Evolutionary conservation across 2,797 vertebrate genomes (phyloP), one percentile per base, ranked within the genome.

Genomic region (Microctenopoma stevenorrisi): DNA sequence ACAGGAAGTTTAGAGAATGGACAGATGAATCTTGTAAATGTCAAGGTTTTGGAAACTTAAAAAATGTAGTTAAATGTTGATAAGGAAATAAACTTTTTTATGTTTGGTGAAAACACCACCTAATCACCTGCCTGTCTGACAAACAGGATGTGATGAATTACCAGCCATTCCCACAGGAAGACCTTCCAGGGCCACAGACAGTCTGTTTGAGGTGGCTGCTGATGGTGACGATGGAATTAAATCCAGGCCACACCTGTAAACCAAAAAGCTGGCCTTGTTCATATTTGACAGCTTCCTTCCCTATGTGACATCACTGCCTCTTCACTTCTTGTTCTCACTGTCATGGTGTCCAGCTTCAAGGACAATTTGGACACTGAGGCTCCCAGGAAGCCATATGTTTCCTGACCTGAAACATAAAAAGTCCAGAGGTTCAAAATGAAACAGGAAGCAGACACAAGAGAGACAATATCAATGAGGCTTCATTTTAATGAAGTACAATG

Each of bases 361-460:
- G 83, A 66, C 71, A 67, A 28, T 79, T 69, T 79, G 72, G 86
- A 73, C 83, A 58, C 79, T 30, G 42, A 76, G 82, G 77, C 78
- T 84, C 85, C 69, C 77, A 74, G 84, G 87, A 88, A 88, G 70
- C 82, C 4, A 73, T 84, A 90, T 91, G 90, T 88, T 89, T 92
- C 91, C 92, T 92, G 92, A 80, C 80, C 72, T 56, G 68, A 53
- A 9, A 59, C 40, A 28, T n/a, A 37, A 50, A 53, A 42, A 55
- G 12, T 46, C 44, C 53, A 47, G 3, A 50, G 51, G 51, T 52
- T 56, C 14, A 26, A 16, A 25, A 40, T 43, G 4, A 62, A 56
- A 79, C 64, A 68, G 72, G 64, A 81, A 64, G 13, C 22, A 5
- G 15, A 30, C 22, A 57, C 14, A 53, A 9, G 38, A 28, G 10